Conservation (phyloP, 2,113 vertebrate genomes). For the Megaceryle maxima region DNA sequence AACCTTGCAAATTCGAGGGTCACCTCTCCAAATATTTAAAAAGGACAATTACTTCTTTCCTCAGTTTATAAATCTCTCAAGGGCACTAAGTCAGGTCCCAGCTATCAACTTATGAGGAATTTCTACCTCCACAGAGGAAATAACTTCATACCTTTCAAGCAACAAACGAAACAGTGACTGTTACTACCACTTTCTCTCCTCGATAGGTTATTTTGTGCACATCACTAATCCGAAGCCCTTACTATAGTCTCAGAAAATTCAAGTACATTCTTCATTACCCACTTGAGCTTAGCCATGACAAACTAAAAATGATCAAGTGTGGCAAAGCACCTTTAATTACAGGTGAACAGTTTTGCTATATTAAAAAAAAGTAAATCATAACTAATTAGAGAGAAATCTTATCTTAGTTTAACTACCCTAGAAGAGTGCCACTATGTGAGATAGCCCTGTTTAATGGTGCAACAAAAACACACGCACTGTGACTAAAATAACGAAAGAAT, state of each 20-base stretch:
- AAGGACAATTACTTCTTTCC: not conserved
- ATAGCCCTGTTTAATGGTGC: not conserved
- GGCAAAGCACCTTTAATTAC: not conserved
- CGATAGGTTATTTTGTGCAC: not conserved
- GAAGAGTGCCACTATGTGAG: not conserved
- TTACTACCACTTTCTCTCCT: not conserved
- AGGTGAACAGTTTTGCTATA: not conserved
- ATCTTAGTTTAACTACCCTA: not conserved
- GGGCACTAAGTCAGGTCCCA: not conserved
- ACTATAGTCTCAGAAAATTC: not conserved
- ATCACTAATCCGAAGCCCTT: not conserved
- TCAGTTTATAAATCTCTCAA: not conserved
- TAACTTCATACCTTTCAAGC: not conserved
- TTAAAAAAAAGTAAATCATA: not conserved
- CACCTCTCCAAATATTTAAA: not conserved
- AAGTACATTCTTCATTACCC: not conserved
- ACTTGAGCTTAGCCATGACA: not conserved
- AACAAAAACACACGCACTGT: not conserved
- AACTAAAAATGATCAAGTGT: not conserved
- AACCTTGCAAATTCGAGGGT: constrained; percentile 6
- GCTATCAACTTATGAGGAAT: not conserved
- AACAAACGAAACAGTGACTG: not conserved
- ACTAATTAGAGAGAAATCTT: not conserved
- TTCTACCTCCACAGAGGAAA: not conserved
- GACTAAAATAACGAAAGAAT: not conserved